phyloP scores from a whole-genome alignment of 2,113 vertebrate genomes.

The Bothrops jararaca region DNA sequence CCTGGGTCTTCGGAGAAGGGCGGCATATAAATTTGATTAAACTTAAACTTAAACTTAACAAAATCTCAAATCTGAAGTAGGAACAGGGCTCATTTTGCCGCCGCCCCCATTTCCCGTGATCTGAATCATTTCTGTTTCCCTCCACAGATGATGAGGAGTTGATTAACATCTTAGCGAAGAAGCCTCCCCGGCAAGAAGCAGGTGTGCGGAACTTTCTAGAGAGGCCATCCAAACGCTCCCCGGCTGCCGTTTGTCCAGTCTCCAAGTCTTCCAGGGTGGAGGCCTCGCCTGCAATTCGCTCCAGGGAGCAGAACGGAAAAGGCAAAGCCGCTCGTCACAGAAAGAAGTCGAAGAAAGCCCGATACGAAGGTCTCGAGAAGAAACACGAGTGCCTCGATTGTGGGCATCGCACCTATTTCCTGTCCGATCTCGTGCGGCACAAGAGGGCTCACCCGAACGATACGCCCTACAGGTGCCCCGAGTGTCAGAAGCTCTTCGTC shows the following conservation, averaged over 20 bases:
- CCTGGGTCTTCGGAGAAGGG: too few relatives aligned
- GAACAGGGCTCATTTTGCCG: not conserved
- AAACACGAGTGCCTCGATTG: not conserved
- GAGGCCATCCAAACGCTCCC: not conserved
- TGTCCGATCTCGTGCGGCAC: not conserved
- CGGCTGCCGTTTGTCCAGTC: not conserved
- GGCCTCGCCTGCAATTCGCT: not conserved
- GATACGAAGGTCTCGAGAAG: not conserved
- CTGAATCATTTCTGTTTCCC: not conserved
- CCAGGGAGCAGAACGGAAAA: not conserved
- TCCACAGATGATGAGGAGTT: conserved; percentile 13
- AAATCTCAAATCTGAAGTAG: not conserved
- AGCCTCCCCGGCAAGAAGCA: not conserved
- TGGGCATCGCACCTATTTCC: not conserved
- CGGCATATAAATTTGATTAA: too few relatives aligned
- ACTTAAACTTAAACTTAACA: too few relatives aligned
- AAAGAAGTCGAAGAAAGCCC: not conserved
- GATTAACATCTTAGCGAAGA: conserved; percentile 7
- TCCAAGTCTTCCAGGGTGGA: too few relatives aligned
- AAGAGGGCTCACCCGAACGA: not conserved
- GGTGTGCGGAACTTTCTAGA: accelerated
- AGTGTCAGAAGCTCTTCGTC: conserved; percentile 9
- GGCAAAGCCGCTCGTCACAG: accelerated
- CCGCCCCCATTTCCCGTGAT: too few relatives aligned
- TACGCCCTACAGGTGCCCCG: conserved; percentile 8